These are phyloP conservation scores for Mystacornis crossleyi DNA, from an alignment of 2,113 vertebrate genomes.

Conservation along the genomic window DNA sequence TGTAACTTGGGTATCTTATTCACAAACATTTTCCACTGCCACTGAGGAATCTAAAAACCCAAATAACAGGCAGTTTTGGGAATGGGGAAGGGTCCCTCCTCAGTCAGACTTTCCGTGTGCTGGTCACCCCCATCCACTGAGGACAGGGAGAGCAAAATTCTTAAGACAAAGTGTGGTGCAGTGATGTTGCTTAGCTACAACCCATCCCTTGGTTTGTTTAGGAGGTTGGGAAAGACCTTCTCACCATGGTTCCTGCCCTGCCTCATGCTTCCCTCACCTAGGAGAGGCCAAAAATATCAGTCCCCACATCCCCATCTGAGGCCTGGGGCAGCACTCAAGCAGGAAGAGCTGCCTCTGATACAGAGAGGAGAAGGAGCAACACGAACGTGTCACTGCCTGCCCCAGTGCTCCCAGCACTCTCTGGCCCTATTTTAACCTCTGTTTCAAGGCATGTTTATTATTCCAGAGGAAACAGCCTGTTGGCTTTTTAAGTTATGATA, in stretches of 20 bases:
- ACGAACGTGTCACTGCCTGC: neutral
- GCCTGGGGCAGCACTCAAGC: neutral
- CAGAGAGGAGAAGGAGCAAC: neutral
- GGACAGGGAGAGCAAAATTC: neutral
- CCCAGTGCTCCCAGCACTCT: neutral
- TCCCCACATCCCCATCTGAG: neutral
- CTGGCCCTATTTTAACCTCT: slow-evolving; percentile 32
- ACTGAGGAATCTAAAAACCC: neutral
- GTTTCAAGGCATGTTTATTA: slow-evolving; percentile 22
- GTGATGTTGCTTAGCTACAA: neutral
- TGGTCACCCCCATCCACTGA: fast-evolving
- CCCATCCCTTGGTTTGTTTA: neutral
- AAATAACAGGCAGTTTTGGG: neutral
- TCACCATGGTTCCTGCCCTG: neutral
- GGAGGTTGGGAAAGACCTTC: neutral
- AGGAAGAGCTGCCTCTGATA: neutral
- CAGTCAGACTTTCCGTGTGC: neutral
- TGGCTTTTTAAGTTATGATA: neutral
- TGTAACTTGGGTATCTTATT: neutral
- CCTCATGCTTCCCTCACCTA: neutral
- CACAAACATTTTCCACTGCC: neutral
- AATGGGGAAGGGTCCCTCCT: neutral
- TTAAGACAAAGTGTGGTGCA: neutral
- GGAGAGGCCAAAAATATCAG: neutral
- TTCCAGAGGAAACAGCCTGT: slow-evolving; percentile 15